Conservation (phyloP, 2,888 invertebrate species). For the Hofmannophila pseudospretella region DNA sequence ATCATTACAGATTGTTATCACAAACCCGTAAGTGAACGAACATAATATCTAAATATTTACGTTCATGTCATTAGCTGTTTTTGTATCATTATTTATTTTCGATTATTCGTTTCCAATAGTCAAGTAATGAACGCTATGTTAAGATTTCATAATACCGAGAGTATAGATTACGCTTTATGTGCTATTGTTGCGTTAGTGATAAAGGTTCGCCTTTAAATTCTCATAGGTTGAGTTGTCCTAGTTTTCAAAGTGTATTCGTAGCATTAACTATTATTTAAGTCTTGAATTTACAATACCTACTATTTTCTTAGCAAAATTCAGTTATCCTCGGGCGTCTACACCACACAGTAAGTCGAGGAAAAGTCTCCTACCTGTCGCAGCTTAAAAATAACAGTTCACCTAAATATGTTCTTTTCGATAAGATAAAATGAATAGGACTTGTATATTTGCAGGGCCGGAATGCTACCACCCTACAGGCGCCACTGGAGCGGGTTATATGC, state of each 20-base stretch:
- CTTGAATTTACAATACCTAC: too few species aligned
- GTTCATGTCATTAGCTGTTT: too few species aligned
- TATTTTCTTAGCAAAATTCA: slow-evolving; percentile 59
- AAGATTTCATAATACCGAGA: slow-evolving; percentile 9
- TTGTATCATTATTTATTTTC: too few species aligned
- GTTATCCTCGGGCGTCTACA: slow-evolving; percentile 73
- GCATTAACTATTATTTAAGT: too few species aligned
- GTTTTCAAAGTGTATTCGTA: too few species aligned
- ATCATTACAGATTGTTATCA: slow-evolving; percentile 55
- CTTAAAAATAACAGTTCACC: neutral
- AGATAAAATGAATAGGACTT: neutral
- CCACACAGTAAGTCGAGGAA: slow-evolving; percentile 62
- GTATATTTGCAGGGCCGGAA: slow-evolving; percentile 50
- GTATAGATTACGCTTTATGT: slow-evolving; percentile 21
- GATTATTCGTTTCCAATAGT: too few species aligned
- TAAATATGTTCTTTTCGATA: neutral
- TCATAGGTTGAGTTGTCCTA: too few species aligned
- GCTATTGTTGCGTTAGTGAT: slow-evolving; percentile 25
- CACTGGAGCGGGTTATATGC: slow-evolving; percentile 52
- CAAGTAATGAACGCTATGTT: slow-evolving; percentile 2
- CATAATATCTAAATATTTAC: too few species aligned
- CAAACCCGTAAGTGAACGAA: slow-evolving; percentile 56
- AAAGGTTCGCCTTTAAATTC: slow-evolving; percentile 11
- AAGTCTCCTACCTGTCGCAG: too few species aligned
- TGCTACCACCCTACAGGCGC: slow-evolving; percentile 61